Evolutionary conservation across 2,113 vertebrate genomes (phyloP).

Genomic region (Phaetusa simplex): DNA sequence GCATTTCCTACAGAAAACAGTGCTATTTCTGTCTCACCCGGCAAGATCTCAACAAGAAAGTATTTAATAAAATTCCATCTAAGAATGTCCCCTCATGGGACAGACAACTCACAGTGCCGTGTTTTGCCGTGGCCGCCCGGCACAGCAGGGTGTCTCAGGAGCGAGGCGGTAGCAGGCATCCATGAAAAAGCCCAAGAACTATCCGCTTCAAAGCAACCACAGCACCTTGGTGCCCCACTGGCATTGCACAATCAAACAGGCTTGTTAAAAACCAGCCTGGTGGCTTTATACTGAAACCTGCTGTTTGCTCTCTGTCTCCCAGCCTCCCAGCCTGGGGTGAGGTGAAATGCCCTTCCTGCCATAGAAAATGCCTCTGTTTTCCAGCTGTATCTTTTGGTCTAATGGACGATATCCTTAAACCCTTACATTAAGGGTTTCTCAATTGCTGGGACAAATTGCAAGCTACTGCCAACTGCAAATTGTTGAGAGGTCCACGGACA

Average conservation of each 20-base stretch:
- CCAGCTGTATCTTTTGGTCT: background rate
- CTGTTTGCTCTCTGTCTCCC: background rate
- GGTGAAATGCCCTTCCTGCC: background rate
- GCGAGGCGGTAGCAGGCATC: background rate
- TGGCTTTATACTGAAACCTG: background rate
- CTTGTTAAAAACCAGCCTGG: background rate
- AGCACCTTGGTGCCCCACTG: background rate
- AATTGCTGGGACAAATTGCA: background rate
- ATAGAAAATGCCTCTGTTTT: background rate
- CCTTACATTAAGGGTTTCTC: background rate
- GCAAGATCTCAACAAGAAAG: background rate
- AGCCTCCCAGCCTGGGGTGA: background rate
- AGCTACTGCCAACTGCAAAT: background rate
- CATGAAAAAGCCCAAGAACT: background rate
- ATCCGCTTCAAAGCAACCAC: background rate
- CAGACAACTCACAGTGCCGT: background rate
- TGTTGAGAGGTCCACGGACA: background rate
- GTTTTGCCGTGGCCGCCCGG: background rate
- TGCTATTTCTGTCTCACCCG: background rate
- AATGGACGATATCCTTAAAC: background rate
- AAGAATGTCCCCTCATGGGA: background rate
- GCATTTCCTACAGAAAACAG: background rate
- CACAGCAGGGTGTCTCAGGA: background rate
- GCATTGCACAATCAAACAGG: background rate
- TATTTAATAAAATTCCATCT: background rate